Evolutionary conservation across 2,113 vertebrate genomes (phyloP), one percentile per base, ranked within the genome.

Genomic region (Phalacrocorax aristotelis): DNA sequence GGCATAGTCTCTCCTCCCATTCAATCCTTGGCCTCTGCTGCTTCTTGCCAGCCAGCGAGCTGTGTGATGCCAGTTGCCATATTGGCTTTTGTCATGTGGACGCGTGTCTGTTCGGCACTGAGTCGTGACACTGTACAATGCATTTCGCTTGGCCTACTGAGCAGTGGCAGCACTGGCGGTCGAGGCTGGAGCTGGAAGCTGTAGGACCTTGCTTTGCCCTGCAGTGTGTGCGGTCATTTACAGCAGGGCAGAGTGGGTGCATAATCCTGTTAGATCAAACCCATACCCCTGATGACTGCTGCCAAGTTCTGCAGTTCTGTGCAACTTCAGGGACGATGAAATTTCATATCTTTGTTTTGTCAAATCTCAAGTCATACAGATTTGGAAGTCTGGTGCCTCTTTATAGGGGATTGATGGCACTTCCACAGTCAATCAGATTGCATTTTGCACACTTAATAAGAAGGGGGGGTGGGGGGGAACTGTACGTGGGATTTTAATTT

Each of bases 141-240:
- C 4, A 2, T 69, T 86, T 32, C 0, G 7, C 60, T 48, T 2
- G 1, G 21, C n/a, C 49, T 1, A 3, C 34, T 44, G 58, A 52
- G n/a, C 1, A 2, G 51, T 57, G 46, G 51, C 52, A 42, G 32
- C 15, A 2, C 70, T 15, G n/a, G 5, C 51, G 70, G 48, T 40
- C 9, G 5, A 30, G 74, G 48, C 25, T 52, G 62, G 64, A 55
- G 51, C 65, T 78, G 77, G 52, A 51, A 42, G 49, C 57, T 19
- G 7, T 21, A 22, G 46, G 71, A 29, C 49, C 22, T 81, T 42
- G 13, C 48, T 30, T 36, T 65, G 42, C 78, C 29, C 13, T 30
- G 71, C 60, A 19, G 1, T 1, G 0, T 16, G 38, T 44, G 58
- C 40, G 36, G 23, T 21, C 20, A 0, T 29, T 26, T 16, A 6